Base-by-base conservation (phyloP, 1,140 invertebrate species). In the Rhagoletis pomonella region DNA sequence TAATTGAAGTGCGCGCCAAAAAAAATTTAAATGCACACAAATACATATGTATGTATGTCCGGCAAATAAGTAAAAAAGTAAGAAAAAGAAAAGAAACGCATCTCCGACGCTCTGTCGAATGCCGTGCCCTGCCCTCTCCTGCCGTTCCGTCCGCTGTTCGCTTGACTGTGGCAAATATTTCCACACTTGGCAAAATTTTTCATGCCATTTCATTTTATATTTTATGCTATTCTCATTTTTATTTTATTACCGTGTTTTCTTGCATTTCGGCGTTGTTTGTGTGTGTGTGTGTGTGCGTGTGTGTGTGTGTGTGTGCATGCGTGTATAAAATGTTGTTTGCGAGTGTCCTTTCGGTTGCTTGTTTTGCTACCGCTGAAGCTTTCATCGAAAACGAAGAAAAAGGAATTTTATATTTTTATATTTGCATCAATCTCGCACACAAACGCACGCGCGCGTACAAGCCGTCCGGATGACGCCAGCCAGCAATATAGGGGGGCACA, bases 1-100 rank as follows among this genome's bases (percentile, higher is more conserved):
- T 91, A 91, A 91, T 91, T 91, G 91, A 91, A 91, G 91, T 90
- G 47, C 77, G 89, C 17, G 58, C 60, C 12, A 62, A 62, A 62
- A 62, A 29, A 29, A 29, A 29, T 19, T 55, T 67, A 29, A 0
- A 67, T 67, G 29, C 7, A 67, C 6, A 3, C 10, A 6, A 10
- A 55, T 55, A 10, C 2, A 10, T 55, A 50, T 77, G 17, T 17
- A n/a, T 77, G 50, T 2, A 3, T 2, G 5, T 7, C 50, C 29
- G 17, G 4, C 44, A 77, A 81, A 55, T 55, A 58, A 17, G 73
- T 50, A 19, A 42, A 81, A 29, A 81, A 29, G 17, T 81, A 81
- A 55, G 73, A 55, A 81, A 81, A 81, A 55, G 73, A 81, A 55
- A 81, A 58, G 73, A 50, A 47, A 81, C 7, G 42, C 17, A 19